Base-by-base conservation (phyloP, 2,113 vertebrate species). In the Phrynosoma platyrhinos region DNA sequence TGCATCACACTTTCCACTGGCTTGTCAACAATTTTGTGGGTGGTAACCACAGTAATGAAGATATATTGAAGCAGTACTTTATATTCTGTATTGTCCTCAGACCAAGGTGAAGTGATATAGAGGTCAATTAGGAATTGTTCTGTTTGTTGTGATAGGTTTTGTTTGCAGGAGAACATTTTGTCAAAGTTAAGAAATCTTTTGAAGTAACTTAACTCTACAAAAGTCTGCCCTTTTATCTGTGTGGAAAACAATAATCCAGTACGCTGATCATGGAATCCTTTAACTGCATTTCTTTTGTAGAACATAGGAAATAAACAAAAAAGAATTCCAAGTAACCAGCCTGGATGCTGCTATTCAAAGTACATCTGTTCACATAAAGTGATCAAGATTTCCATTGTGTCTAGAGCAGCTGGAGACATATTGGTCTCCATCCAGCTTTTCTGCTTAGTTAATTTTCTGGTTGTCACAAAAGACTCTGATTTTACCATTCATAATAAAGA, bases 1-100 rank as follows among this genome's bases (percentile, higher is more conserved):
- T n/a, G 36, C 10, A 25, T 21, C 69, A 74, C 10, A 27, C 27
- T 87, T 53, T 88, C 8, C 69, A 84, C 82, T 89, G 88, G 0
- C n/a, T 91, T 93, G 72, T 76, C 32, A 86, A 66, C 79, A 47
- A 64, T 53, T 82, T 90, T 87, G 23, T 91, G 30, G 12, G 14
- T 87, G 23, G 21, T 68, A 91, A 81, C 0, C 30, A 36, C 58
- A 78, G 55, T 27, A 71, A 86, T 79, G 85, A 85, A 85, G 3
- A 85, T 32, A 81, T 84, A 86, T 36, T 68, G 53, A 77, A 30
- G 20, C 21, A 1, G 12, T 82, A 74, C 88, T 53, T 82, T 92
- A 9, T 27, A 20, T 88, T 84, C 84, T 88, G 13, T 82, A 8
- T 71, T 66, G n/a, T 83, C 84, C 64, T 47, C 14, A 13, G 13